Evolutionary conservation across 2,113 vertebrate species (phyloP).

Genomic region (Ammodytes marinus): DNA sequence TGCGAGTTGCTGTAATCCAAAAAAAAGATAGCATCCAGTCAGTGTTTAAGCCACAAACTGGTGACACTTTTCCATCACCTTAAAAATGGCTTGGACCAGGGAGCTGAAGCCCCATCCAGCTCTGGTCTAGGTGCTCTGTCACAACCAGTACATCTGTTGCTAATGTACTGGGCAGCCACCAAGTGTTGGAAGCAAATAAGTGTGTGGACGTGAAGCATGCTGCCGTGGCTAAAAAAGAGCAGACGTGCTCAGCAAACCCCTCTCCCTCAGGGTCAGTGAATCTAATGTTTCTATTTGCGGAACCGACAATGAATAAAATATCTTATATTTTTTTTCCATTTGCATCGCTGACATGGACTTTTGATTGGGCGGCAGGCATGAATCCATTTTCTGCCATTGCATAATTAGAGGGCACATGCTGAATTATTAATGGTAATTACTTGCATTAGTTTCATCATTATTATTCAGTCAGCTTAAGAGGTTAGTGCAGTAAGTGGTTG

Average conservation of each 20-base stretch:
- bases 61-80: slow-evolving; percentile 33
- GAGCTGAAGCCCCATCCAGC: slow-evolving; percentile 22
- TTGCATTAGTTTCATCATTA: slow-evolving; percentile 69
- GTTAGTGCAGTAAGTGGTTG: slow-evolving; percentile 58
- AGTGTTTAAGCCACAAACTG: slow-evolving; percentile 6
- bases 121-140: slow-evolving; percentile 42
- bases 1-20: slow-evolving; percentile 21
- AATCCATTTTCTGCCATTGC: slow-evolving; percentile 51
- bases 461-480: slow-evolving; percentile 69
- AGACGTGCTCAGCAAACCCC: slow-evolving; percentile 28
- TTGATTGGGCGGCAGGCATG: slow-evolving; percentile 33
- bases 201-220: slow-evolving; percentile 38
- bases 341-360: slow-evolving; percentile 33
- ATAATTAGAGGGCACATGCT: slow-evolving; percentile 46
- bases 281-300: slow-evolving; percentile 45
- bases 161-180: slow-evolving; percentile 34
- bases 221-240: slow-evolving; percentile 30
- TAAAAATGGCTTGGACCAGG: slow-evolving; percentile 36
- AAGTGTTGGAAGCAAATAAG: slow-evolving; percentile 48
- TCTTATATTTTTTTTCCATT: slow-evolving; percentile 46
- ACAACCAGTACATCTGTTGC: slow-evolving; percentile 45
- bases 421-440: slow-evolving; percentile 76
- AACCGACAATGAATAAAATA: slow-evolving; percentile 56
- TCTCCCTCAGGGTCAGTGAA: slow-evolving; percentile 38
- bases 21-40: slow-evolving; percentile 14